Evolutionary conservation across 1,140 invertebrate species (phyloP).

Genomic region (Drosophila yakuba): DNA sequence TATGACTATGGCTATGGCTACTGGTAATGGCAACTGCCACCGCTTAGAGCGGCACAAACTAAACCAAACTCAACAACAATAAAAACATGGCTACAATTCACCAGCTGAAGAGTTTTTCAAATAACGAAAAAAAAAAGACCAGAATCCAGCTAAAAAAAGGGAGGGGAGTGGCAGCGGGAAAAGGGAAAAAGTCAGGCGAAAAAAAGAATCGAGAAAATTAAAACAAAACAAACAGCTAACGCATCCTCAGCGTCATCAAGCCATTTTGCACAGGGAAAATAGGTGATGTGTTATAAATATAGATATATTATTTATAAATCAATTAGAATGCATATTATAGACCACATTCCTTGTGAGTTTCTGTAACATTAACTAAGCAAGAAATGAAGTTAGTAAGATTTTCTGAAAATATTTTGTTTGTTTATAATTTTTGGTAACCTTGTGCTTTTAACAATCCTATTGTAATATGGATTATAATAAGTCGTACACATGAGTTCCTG

Average conservation of each 20-base stretch:
- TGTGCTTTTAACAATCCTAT: too few relatives aligned
- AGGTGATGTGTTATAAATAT: background rate
- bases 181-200: constrained; percentile 50
- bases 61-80: constrained; percentile 83
- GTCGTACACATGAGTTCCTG: too few relatives aligned
- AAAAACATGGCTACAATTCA: constrained; percentile 84
- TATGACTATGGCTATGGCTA: constrained; percentile 17
- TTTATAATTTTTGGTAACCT: too few relatives aligned
- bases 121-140: constrained; percentile 69
- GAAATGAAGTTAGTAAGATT: too few relatives aligned
- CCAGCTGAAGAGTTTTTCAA: constrained; percentile 84
- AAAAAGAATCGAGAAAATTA: constrained; percentile 79
- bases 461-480: too few relatives aligned
- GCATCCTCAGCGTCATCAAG: constrained; percentile 56
- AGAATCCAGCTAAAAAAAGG: constrained; percentile 12
- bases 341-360: too few relatives aligned
- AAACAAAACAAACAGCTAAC: constrained; percentile 83
- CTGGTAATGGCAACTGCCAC: constrained; percentile 47
- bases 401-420: too few relatives aligned
- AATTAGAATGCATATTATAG: background rate
- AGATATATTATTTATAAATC: too few relatives aligned
- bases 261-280: constrained; percentile 9
- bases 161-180: constrained; percentile 44
- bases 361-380: too few relatives aligned
- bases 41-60: constrained; percentile 77